phyloP scores from a whole-genome alignment of 2,113 vertebrate genomes.

The Lepus americanus region DNA sequence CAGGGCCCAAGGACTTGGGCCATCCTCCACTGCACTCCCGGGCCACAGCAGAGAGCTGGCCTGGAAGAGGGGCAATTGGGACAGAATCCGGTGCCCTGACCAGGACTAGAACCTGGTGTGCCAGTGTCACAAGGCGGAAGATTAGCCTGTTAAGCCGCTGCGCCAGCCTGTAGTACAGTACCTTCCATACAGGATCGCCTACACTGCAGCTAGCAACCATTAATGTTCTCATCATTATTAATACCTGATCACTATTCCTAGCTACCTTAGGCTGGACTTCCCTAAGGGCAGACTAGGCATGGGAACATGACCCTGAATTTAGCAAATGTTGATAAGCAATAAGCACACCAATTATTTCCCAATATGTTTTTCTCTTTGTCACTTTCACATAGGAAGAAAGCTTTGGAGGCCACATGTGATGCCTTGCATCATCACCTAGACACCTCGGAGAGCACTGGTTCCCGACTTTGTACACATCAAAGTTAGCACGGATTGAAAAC shows the following conservation, averaged over 20 bases:
- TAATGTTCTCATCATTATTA: background rate
- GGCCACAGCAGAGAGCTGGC: no score
- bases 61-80: no score
- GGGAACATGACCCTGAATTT: background rate
- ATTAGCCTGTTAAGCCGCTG: no score
- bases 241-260: background rate
- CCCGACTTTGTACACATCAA: background rate
- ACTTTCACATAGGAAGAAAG: conserved; percentile 2
- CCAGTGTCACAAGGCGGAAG: no score
- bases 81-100: no score
- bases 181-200: background rate
- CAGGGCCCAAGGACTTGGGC: no score
- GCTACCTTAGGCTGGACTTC: background rate
- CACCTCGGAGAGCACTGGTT: conserved; percentile 10
- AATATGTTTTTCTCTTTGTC: conserved; percentile 39
- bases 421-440: conserved; percentile 29
- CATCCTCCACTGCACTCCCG: no score
- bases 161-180: no score
- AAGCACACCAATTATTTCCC: conserved; percentile 50
- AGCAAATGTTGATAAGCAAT: background rate
- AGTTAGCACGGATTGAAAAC: background rate
- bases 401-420: background rate
- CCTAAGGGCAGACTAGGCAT: background rate
- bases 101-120: no score
- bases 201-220: background rate